Percentiles rank a stretch among this genome's conserved stretches.
These are phyloP conservation scores for Rambutsinella grinnellia DNA, from an alignment of 2,888 invertebrate species.

Conservation along the genomic window DNA sequence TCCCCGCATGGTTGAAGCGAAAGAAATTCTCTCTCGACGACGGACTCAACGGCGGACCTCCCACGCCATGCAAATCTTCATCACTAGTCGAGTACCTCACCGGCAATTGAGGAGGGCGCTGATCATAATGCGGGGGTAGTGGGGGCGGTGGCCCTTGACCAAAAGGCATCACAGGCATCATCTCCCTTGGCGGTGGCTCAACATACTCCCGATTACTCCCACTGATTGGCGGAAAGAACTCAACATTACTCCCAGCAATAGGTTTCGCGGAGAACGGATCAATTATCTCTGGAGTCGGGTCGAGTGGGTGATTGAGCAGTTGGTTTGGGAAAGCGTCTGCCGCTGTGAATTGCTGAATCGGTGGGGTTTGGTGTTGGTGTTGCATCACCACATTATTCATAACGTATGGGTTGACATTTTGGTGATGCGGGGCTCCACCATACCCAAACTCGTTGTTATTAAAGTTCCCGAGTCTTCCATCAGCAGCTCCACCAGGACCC, in stretches of 20 bases:
- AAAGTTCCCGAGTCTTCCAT: neutral
- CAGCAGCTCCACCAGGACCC: neutral
- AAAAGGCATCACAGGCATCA: slow-evolving; percentile 2
- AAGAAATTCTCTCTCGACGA: slow-evolving; percentile 32
- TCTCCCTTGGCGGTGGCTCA: neutral
- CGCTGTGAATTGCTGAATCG: too few relatives aligned
- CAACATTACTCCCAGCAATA: neutral
- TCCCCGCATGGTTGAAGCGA: neutral
- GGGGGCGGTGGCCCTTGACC: neutral
- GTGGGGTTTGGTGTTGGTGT: neutral
- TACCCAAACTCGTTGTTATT: too few relatives aligned
- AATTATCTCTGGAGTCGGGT: neutral
- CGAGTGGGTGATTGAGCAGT: neutral
- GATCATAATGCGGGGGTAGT: slow-evolving; percentile 29
- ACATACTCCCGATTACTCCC: neutral
- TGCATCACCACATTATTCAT: too few relatives aligned
- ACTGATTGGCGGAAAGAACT: neutral
- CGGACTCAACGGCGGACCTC: neutral
- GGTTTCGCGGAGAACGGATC: neutral
- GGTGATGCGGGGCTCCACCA: neutral
- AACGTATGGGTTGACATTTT: too few relatives aligned
- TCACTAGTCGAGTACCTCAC: slow-evolving; percentile 5
- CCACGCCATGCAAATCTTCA: neutral
- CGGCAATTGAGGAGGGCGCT: slow-evolving; percentile 1
- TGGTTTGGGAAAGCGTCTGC: neutral